Evolutionary conservation across 2,113 vertebrate genomes (phyloP).

Genomic region (Silurus asotus): DNA sequence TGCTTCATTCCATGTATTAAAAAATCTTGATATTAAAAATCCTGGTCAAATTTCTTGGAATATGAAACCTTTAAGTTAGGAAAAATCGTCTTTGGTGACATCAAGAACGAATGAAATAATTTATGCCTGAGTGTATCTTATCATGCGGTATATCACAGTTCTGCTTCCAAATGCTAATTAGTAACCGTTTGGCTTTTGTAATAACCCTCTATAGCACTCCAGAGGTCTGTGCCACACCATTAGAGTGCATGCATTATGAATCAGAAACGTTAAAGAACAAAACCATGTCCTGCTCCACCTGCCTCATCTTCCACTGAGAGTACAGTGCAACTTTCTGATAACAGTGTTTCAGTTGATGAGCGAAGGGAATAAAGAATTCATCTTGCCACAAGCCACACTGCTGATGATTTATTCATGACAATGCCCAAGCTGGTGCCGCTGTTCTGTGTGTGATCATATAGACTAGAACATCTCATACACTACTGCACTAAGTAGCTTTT

Average conservation of each 20-base stretch:
- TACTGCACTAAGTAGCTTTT: constrained; percentile 4
- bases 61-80: not conserved
- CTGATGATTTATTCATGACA: constrained; percentile 52
- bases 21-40: not conserved
- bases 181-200: constrained; percentile 49
- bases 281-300: constrained; percentile 37
- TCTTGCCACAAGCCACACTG: constrained; percentile 9
- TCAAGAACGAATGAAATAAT: constrained; percentile 39
- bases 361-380: constrained; percentile 44
- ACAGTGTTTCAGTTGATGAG: constrained; percentile 35
- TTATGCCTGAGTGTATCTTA: constrained; percentile 25
- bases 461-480: not conserved
- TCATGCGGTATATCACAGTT: constrained; percentile 46
- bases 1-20: not conserved
- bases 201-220: constrained; percentile 44
- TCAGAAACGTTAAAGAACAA: constrained; percentile 45
- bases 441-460: constrained; percentile 25
- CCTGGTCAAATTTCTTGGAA: not conserved
- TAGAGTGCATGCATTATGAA: constrained; percentile 58
- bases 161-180: constrained; percentile 51
- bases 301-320: constrained; percentile 22
- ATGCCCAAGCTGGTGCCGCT: constrained; percentile 30
- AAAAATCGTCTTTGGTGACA: not conserved
- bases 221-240: constrained; percentile 38
- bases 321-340: constrained; percentile 36